Conservation (phyloP, 2,797 vertebrate genomes). For the Cygnus olor region DNA sequence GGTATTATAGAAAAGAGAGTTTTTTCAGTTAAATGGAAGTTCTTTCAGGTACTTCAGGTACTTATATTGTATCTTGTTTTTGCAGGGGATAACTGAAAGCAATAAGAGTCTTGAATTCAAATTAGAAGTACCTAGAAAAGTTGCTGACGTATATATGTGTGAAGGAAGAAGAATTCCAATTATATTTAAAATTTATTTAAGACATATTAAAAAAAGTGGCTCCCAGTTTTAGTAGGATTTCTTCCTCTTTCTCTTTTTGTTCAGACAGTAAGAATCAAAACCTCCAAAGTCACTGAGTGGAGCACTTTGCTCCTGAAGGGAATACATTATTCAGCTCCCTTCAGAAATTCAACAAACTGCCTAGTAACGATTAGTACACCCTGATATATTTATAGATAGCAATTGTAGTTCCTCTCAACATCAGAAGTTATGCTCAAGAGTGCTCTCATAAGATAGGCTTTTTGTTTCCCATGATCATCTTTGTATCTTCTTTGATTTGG, state of each 20-base stretch:
- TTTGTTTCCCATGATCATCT: not conserved
- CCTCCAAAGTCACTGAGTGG: not conserved
- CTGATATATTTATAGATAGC: not conserved
- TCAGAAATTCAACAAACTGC: not conserved
- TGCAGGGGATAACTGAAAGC: not conserved
- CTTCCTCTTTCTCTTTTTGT: not conserved
- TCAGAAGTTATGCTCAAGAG: not conserved
- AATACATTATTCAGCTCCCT: not conserved
- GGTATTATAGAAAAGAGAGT: not conserved
- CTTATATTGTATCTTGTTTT: not conserved
- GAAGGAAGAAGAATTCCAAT: not conserved
- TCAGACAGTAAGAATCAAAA: not conserved
- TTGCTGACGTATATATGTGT: not conserved
- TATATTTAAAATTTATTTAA: not conserved
- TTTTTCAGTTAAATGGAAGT: not conserved
- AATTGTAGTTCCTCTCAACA: not conserved
- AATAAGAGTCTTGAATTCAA: not conserved
- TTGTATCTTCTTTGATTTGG: not conserved
- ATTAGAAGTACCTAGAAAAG: not conserved
- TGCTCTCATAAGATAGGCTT: not conserved
- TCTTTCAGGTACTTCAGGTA: not conserved
- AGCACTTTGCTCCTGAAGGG: not conserved
- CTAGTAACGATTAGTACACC: not conserved
- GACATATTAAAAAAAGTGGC: not conserved
- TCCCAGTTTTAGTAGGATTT: not conserved